Conservation (phyloP, 2,888 invertebrate species). For the Temnothorax ravouxi region DNA sequence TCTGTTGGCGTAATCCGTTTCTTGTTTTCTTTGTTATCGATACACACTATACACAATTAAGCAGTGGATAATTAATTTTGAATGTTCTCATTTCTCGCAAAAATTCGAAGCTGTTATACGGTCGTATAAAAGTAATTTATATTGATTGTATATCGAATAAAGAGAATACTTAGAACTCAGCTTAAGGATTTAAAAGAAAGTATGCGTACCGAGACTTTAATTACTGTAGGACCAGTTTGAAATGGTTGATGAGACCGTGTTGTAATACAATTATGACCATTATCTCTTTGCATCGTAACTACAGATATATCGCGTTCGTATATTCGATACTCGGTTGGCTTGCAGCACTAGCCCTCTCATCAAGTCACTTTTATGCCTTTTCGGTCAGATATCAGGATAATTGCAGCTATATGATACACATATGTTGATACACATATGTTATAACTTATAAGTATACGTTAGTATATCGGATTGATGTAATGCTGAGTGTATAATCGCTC, state of each 20-base stretch:
- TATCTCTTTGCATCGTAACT: slow-evolving; percentile 73
- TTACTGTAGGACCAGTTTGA: slow-evolving; percentile 62
- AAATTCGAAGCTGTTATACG: not conserved
- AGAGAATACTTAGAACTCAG: slow-evolving; percentile 11
- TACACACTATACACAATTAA: not conserved
- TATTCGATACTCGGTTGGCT: slow-evolving; percentile 58
- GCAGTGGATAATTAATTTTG: not conserved
- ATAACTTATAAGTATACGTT: not conserved
- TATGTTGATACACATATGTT: not conserved
- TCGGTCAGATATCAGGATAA: not conserved
- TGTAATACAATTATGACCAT: slow-evolving; percentile 79
- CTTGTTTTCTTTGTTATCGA: not conserved
- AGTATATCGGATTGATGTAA: not conserved
- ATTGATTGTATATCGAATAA: slow-evolving; percentile 4
- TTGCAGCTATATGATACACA: not conserved
- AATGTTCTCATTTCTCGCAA: not conserved
- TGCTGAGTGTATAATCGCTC: too few species aligned
- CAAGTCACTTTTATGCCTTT: slow-evolving; percentile 40
- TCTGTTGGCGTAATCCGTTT: not conserved
- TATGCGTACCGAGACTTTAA: slow-evolving; percentile 50
- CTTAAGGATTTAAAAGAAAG: slow-evolving; percentile 13
- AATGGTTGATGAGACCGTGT: slow-evolving; percentile 68
- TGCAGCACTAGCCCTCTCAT: slow-evolving; percentile 56
- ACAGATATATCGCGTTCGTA: slow-evolving; percentile 54
- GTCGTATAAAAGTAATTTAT: not conserved